These are phyloP conservation scores for Atherinomorus stipes DNA, from an alignment of 2,113 vertebrate species.

Conservation along the genomic window DNA sequence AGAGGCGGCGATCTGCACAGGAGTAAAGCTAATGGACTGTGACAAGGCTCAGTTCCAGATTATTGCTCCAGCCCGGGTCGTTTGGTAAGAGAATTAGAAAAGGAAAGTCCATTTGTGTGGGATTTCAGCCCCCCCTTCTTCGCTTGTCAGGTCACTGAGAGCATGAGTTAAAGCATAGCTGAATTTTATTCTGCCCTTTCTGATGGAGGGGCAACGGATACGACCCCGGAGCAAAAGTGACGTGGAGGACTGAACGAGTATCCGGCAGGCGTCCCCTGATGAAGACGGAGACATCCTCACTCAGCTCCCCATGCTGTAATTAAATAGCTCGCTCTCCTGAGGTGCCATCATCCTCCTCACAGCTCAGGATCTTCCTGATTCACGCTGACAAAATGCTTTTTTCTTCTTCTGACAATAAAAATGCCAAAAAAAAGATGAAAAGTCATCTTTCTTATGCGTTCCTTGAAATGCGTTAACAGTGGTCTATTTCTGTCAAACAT, in stretches of 20 bases:
- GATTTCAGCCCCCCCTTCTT: conserved; percentile 12
- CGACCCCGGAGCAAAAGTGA: conserved; percentile 17
- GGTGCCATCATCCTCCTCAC: conserved; percentile 47
- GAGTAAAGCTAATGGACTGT: conserved; percentile 70
- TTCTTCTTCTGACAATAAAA: conserved; percentile 1
- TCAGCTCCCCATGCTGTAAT: conserved; percentile 51
- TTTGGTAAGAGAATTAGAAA: conserved; percentile 72
- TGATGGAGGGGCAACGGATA: background rate
- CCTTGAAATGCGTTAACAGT: background rate
- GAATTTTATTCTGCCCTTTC: background rate
- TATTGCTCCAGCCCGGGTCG: conserved; percentile 53
- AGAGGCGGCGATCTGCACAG: conserved; percentile 31
- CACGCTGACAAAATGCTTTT: conserved; percentile 12
- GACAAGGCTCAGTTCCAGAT: conserved; percentile 69
- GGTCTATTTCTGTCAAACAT: conserved; percentile 23
- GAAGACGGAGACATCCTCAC: background rate
- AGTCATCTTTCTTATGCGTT: conserved; percentile 18
- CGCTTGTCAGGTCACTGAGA: conserved; percentile 34
- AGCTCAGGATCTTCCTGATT: conserved; percentile 26
- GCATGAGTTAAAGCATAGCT: background rate
- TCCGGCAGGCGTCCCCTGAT: conserved; percentile 29
- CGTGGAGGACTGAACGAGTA: too few species aligned
- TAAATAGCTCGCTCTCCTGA: conserved; percentile 58
- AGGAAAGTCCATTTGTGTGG: conserved; percentile 61
- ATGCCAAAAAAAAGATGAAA: conserved; percentile 9